Conservation (phyloP, 1,140 invertebrate species). For the Chymomyza costata region DNA sequence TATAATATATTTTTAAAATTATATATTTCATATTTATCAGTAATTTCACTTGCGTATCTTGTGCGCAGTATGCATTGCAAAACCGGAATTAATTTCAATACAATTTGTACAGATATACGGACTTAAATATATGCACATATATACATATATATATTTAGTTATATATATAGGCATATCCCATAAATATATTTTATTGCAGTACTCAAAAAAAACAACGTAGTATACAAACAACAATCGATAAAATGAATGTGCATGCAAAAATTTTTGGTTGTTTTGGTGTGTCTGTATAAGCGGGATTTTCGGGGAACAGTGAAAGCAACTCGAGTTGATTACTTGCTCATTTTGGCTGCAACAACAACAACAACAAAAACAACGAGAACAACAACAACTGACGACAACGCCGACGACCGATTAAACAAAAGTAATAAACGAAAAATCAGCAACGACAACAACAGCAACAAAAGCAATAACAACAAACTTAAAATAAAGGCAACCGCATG, state of each 20-base stretch:
- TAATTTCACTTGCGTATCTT: conserved; percentile 44
- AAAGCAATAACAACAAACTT: conserved; percentile 8
- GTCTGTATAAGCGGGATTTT: not conserved
- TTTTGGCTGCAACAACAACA: conserved; percentile 17
- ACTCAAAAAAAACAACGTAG: conserved; percentile 27
- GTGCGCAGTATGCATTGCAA: conserved; percentile 34
- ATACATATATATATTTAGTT: conserved; percentile 16
- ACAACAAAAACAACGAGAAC: conserved; percentile 13
- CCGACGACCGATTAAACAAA: conserved; percentile 45
- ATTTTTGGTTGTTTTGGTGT: conserved; percentile 1
- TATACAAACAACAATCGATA: conserved; percentile 15
- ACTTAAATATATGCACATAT: conserved; percentile 6
- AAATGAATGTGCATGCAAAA: conserved; percentile 36
- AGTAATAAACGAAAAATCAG: conserved; percentile 47
- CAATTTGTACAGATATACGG: too few species aligned
- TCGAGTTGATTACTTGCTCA: conserved; percentile 27
- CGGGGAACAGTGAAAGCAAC: conserved; percentile 40
- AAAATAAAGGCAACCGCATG: conserved; percentile 17
- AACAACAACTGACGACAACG: conserved; percentile 7
- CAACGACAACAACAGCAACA: conserved; percentile 14
- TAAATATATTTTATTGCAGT: conserved; percentile 52
- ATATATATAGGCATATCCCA: conserved; percentile 43
- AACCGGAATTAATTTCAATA: conserved; percentile 32
- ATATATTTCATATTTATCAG: conserved; percentile 19
- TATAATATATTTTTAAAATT: too few species aligned